Percentiles rank a stretch among this genome's conserved stretches.
Conservation (phyloP, 2,888 invertebrate species). For the Tetragonisca angustula region DNA sequence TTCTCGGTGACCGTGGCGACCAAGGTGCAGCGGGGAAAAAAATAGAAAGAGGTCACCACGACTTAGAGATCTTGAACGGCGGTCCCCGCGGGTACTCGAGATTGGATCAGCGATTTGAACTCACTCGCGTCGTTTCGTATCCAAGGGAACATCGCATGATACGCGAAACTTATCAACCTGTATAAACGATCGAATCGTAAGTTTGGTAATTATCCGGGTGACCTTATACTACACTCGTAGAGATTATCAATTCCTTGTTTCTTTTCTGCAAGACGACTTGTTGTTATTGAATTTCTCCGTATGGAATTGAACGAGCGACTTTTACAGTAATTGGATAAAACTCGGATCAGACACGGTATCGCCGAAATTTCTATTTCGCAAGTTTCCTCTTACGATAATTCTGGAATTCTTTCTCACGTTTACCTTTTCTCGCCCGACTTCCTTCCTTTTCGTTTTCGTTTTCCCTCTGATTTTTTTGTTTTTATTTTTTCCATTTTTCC, state of each 20-base stretch:
- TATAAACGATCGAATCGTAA: conserved; percentile 49
- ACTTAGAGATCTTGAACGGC: conserved; percentile 14
- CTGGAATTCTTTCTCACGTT: conserved; percentile 19
- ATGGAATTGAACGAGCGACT: conserved; percentile 19
- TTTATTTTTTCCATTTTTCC: conserved; percentile 18
- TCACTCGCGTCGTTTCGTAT: conserved; percentile 6
- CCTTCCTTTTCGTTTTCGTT: not conserved
- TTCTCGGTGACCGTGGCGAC: not conserved
- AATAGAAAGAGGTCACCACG: conserved; percentile 6
- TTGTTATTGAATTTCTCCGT: conserved; percentile 39
- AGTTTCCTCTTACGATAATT: conserved; percentile 44
- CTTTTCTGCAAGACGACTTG: not conserved
- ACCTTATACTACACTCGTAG: not conserved
- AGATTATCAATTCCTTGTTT: conserved; percentile 24
- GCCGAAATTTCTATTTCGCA: conserved; percentile 47
- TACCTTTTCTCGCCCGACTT: not conserved
- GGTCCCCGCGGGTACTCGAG: conserved; percentile 49
- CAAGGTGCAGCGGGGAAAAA: not conserved
- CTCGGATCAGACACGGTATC: conserved; percentile 26
- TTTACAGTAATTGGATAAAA: conserved; percentile 54
- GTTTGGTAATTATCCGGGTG: conserved; percentile 51
- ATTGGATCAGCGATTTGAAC: conserved; percentile 61
- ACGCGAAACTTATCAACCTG: conserved; percentile 8
- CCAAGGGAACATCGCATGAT: not conserved
- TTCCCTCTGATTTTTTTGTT: conserved; percentile 8